A percentile compares a stretch with the other conserved stretches of the same genome.
Evolutionary conservation across 2,888 invertebrate genomes (phyloP).

Genomic region (Sthenelais limicola): DNA sequence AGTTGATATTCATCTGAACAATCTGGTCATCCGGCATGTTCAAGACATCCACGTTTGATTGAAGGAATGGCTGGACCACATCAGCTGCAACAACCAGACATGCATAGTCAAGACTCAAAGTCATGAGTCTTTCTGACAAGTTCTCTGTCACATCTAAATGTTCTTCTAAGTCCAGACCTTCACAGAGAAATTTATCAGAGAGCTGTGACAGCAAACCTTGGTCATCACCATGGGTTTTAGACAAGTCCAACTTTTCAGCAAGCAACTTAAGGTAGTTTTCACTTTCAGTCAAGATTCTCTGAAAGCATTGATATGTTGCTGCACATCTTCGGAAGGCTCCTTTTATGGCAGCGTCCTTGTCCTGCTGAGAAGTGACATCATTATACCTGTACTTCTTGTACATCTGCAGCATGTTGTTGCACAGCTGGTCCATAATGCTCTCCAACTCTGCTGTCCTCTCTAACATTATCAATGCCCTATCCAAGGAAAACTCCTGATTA

Average conservation of each 20-base stretch:
- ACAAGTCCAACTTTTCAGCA: slow-evolving; percentile 16
- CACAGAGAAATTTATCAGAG: slow-evolving; percentile 2
- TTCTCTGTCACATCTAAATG: slow-evolving; percentile 9
- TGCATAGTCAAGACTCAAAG: neutral
- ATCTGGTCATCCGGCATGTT: too few relatives aligned
- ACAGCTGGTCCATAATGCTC: slow-evolving; percentile 8
- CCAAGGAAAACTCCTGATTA: neutral
- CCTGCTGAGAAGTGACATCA: neutral
- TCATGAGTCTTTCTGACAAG: neutral
- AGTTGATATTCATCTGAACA: too few relatives aligned
- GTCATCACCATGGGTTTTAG: neutral
- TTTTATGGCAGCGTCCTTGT: slow-evolving; percentile 7
- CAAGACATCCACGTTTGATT: neutral
- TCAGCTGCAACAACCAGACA: neutral
- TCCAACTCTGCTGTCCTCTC: slow-evolving; percentile 2
- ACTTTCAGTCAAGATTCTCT: neutral
- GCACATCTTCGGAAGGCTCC: neutral
- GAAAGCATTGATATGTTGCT: neutral
- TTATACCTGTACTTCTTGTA: neutral
- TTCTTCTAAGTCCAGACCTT: slow-evolving; percentile 8
- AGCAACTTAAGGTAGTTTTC: slow-evolving; percentile 1
- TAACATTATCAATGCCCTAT: neutral
- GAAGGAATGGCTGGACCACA: neutral
- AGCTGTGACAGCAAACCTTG: neutral
- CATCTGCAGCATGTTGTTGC: neutral